Evolutionary conservation across 2,113 vertebrate genomes (phyloP).

Genomic region (Syrrhaptes paradoxus): DNA sequence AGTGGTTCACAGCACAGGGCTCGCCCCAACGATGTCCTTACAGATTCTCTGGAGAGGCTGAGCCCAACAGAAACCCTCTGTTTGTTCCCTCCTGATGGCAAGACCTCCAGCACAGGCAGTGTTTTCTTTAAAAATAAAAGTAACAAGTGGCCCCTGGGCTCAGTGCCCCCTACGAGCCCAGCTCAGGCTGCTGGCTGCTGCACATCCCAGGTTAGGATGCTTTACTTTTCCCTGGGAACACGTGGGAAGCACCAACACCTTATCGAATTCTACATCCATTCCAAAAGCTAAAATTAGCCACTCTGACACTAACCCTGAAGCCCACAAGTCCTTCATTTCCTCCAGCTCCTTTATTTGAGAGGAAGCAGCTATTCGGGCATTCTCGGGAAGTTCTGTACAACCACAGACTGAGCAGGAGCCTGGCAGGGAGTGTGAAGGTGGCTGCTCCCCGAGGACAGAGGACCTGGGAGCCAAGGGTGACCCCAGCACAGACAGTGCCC

Average conservation of each 20-base stretch:
- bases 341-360: not conserved
- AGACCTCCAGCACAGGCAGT: not conserved
- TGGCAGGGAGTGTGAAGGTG: rapidly evolving
- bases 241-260: not conserved
- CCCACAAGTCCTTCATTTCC: not conserved
- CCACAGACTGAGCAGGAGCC: not conserved
- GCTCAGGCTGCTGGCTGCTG: not conserved
- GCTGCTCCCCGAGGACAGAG: not conserved
- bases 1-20: not conserved
- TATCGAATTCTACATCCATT: not conserved
- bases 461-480: not conserved
- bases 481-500: not conserved
- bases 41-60: not conserved
- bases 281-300: not conserved
- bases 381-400: not conserved
- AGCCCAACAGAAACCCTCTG: not conserved
- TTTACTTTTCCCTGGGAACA: not conserved
- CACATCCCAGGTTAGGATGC: not conserved
- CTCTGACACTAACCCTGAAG: not conserved
- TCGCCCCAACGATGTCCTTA: rapidly evolving
- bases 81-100: too few relatives aligned
- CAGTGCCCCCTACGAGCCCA: not conserved
- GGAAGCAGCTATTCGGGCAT: not conserved
- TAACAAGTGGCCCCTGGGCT: not conserved
- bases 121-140: not conserved